Evolutionary conservation across 1,140 invertebrate species (phyloP), one percentile per base, ranked within the genome.

Genomic region (Copidosoma floridanum): DNA sequence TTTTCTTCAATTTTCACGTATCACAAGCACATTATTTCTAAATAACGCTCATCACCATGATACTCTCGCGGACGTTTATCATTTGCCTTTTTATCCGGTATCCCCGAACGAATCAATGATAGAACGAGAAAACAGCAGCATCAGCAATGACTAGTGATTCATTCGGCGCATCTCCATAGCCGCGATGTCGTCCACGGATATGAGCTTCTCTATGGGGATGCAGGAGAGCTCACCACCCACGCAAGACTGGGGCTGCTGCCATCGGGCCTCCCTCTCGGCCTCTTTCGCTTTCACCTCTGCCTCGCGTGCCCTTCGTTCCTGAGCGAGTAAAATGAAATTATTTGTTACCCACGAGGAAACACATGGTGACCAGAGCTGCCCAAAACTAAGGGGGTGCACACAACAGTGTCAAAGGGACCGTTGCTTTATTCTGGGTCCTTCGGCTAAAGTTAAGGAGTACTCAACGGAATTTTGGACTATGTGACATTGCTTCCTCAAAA

Each of bases 121-220:
- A 24, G 26, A 52, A 27, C 26, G 29, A 50, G 26, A 52, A 27
- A 37, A 40, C 51, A 23, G 32, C 65, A 43, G 61, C 63, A 61
- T 53, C 46, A 61, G 35, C 41, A 65, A 61, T 63, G 64, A 72
- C 69, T 80, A 81, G 64, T 78, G 75, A 70, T 81, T 79, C 70
- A 72, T 71, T 68, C 76, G 73, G 58, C 78, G 77, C 63, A 74
- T 68, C 43, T 81, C 79, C 78, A 81, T 78, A 29, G 77, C 71
- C 23, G 78, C 77, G 41, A 81, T 81, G 60, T 81, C 79, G 51
- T 81, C 79, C 56, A 81, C 79, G 32, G 79, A 81, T 74, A 83
- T 84, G 64, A 86, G 80, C 74, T 85, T 85, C 71, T 92, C 90
- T 68, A 93, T 91, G 32, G 90, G 90, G 67, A 93, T 91, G 57